Evolutionary conservation across 2,113 vertebrate species (phyloP).

Genomic region (Serilophus lunatus): DNA sequence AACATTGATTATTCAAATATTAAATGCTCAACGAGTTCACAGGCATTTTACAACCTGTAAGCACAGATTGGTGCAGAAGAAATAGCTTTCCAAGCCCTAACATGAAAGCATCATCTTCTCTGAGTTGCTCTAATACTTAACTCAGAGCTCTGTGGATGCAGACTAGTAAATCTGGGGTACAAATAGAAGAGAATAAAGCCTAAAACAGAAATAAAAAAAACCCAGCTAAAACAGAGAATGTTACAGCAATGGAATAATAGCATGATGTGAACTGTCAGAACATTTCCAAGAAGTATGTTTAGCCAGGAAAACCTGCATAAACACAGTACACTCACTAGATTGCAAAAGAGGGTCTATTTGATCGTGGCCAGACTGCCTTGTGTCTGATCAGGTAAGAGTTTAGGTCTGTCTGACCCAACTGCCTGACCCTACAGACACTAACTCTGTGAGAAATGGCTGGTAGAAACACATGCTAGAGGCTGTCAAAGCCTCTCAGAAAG

Average conservation of each 20-base stretch:
- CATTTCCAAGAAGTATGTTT: neutral
- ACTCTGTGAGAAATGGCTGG: neutral
- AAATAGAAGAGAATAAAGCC: neutral
- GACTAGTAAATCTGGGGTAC: neutral
- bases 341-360: neutral
- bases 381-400: neutral
- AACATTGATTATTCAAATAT: neutral
- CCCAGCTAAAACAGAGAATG: neutral
- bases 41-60: neutral
- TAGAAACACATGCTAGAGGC: neutral
- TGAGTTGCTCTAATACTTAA: neutral
- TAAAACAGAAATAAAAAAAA: neutral
- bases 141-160: neutral
- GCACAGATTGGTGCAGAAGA: neutral
- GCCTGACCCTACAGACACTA: neutral
- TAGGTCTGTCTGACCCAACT: neutral
- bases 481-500: neutral
- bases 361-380: neutral
- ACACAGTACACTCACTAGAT: neutral
- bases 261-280: neutral
- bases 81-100: neutral
- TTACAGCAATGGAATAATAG: neutral
- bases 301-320: neutral
- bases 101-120: neutral
- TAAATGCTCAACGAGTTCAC: neutral